Evolutionary conservation across 2,113 vertebrate species (phyloP).

Genomic region (Bettongia penicillata): DNA sequence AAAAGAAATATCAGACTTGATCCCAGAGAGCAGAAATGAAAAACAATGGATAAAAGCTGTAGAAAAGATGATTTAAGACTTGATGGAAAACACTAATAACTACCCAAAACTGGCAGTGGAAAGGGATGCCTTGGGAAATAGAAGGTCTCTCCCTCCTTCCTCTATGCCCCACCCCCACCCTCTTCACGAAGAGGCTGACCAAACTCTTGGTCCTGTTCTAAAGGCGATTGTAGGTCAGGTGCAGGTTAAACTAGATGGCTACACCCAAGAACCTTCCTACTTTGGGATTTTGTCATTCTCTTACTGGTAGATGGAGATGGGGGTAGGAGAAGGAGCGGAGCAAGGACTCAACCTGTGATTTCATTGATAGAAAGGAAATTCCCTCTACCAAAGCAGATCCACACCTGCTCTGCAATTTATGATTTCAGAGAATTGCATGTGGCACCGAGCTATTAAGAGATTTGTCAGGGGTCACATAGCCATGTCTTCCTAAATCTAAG

Average conservation of each 20-base stretch:
- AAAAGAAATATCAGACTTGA: background rate
- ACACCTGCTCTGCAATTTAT: background rate
- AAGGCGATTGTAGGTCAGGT: background rate
- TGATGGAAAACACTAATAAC: background rate
- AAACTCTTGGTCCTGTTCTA: background rate
- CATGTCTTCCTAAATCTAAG: background rate
- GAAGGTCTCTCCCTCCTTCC: background rate
- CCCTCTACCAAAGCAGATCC: background rate
- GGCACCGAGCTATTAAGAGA: background rate
- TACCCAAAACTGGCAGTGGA: background rate
- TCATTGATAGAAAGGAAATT: background rate
- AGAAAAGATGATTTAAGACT: background rate
- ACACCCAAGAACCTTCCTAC: background rate
- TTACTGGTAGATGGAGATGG: background rate
- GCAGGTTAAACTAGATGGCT: background rate
- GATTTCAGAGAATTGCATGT: background rate
- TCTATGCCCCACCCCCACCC: background rate
- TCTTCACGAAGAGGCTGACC: background rate
- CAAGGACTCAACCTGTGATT: background rate
- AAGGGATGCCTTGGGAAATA: background rate
- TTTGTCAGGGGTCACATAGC: background rate
- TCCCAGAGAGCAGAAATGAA: background rate
- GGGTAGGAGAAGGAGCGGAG: background rate
- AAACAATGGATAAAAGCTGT: background rate
- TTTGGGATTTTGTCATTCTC: background rate